phyloP scores from a whole-genome alignment of 2,797 vertebrate genomes.

The Enteromius paludinosus region DNA sequence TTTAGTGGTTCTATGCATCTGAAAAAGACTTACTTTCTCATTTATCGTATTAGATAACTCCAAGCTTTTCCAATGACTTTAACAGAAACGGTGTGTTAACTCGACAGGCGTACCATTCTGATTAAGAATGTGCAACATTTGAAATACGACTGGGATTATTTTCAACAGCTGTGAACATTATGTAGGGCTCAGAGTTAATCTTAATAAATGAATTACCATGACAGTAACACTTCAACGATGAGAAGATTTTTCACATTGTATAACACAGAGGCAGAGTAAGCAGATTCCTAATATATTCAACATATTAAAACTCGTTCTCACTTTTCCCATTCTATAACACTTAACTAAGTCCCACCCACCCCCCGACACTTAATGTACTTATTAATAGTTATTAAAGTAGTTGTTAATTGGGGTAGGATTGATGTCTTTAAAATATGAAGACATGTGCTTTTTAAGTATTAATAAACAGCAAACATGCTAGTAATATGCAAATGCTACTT shows the following conservation, averaged over 20 bases:
- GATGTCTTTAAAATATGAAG: not conserved
- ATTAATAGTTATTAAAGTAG: not conserved
- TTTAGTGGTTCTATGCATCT: not conserved
- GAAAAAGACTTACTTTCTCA: not conserved
- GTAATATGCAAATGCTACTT: not conserved
- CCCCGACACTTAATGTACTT: not conserved
- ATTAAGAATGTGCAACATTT: constrained; percentile 27
- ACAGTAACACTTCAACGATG: not conserved
- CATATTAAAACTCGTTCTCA: not conserved
- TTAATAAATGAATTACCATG: constrained; percentile 11
- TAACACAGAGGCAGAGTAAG: not conserved
- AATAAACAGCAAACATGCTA: not conserved
- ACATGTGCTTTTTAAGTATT: not conserved
- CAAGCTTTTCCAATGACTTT: not conserved
- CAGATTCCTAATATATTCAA: not conserved
- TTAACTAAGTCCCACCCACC: not conserved
- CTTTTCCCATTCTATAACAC: not conserved
- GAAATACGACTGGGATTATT: constrained; percentile 33
- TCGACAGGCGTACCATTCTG: not conserved
- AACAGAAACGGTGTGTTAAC: not conserved
- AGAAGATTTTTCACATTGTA: not conserved
- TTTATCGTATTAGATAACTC: not conserved
- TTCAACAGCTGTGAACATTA: constrained; percentile 41
- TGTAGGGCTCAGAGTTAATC: constrained; percentile 11
- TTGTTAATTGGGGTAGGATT: not conserved